These are phyloP conservation scores for Microctonus hyperodae DNA, from an alignment of 2,888 invertebrate species.

Conservation along the genomic window DNA sequence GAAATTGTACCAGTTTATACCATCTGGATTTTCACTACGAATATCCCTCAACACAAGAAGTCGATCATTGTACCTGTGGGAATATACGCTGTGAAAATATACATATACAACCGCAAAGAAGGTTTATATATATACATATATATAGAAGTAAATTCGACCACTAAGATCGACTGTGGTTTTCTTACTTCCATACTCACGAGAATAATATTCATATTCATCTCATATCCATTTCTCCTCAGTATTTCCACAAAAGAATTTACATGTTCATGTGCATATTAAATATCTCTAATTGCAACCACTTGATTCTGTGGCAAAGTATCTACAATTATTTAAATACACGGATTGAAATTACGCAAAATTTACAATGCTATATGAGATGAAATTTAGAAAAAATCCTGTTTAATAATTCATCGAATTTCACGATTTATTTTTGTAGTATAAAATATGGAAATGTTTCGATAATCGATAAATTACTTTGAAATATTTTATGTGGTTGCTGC, in stretches of 20 bases:
- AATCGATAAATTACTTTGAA: too few relatives aligned
- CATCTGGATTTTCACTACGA: background rate
- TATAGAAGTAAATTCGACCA: background rate
- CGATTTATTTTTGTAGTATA: background rate
- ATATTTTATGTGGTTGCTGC: too few relatives aligned
- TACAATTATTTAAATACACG: too few relatives aligned
- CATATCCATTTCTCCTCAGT: conserved; percentile 7
- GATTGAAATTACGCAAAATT: too few relatives aligned
- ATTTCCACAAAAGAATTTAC: background rate
- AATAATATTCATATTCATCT: conserved; percentile 2
- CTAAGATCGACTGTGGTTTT: conserved; percentile 12
- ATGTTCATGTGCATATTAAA: conserved; percentile 9
- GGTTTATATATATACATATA: background rate
- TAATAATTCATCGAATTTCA: background rate
- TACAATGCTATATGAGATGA: too few relatives aligned
- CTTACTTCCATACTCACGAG: conserved; percentile 3
- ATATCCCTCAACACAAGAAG: background rate
- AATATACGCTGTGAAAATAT: background rate
- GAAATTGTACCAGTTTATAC: too few relatives aligned
- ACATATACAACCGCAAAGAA: background rate
- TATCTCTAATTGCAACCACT: background rate
- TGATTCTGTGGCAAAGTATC: too few relatives aligned
- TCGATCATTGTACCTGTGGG: background rate
- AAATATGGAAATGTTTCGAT: too few relatives aligned
- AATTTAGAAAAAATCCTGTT: background rate